Evolutionary conservation across 2,797 vertebrate genomes (phyloP), one percentile per base, ranked within the genome.

Genomic region (Anableps anableps): DNA sequence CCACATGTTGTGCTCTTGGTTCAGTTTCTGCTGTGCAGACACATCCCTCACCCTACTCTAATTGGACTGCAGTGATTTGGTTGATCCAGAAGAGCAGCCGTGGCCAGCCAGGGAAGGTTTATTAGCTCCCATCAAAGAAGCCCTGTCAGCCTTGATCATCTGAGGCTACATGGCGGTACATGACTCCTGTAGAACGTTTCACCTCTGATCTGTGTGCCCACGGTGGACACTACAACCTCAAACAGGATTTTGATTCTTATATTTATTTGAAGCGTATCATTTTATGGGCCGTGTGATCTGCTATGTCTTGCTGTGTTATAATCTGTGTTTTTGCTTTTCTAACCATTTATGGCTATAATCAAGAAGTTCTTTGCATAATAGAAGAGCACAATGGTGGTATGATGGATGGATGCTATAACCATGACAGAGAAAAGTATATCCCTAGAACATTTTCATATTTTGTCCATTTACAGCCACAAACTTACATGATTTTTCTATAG

Each of bases 1-100:
- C 10, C 79, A 29, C 68, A 45, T 45, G 62, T 66, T 31, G n/a
- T 74, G 34, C 34, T 36, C 74, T 73, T 38, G 14, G 75, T 72
- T 78, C 43, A 60, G 78, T 85, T 81, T 91, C 79, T 84, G 82
- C 80, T 79, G 50, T 1, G 53, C 77, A 84, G 84, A 85, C 88
- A 48, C 84, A 66, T 85, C 84, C 79, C 38, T 89, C 82, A 77
- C 80, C 75, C 76, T 50, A 75, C 75, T 89, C 81, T 88, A 89
- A 88, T 90, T 85, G 80, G 78, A 51, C 66, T 53, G 72, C 41
- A 79, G 87, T 88, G 86, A 83, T 86, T 91, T 72, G 75, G 81
- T 80, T 87, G 74, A 76, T 80, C 77, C 83, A 50, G 60, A 11
- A 29, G 45, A 81, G 82, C 72, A 55, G 79, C 73, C 29, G 9